phyloP scores from a whole-genome alignment of 2,888 invertebrate species.

The Drosophila engyochracea region DNA sequence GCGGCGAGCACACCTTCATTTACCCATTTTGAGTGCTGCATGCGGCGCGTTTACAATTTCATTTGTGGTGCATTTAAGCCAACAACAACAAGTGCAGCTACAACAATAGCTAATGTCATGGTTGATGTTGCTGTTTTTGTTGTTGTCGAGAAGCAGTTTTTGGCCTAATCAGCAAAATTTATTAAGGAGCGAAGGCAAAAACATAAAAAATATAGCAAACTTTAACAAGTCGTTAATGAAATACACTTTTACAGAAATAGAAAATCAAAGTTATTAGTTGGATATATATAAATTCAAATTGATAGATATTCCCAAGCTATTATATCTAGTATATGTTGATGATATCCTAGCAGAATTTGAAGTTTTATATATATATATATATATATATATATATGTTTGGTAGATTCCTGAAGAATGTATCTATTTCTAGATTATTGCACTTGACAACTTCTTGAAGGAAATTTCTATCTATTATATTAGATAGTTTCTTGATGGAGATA shows the following conservation, averaged over 20 bases:
- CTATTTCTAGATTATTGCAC: too few relatives aligned
- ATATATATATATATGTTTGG: neutral
- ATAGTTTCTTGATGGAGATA: neutral
- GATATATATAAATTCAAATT: too few relatives aligned
- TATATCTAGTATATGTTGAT: neutral
- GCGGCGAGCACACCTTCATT: neutral
- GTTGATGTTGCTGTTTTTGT: slow-evolving; percentile 5
- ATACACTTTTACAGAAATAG: neutral
- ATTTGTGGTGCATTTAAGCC: slow-evolving; percentile 40
- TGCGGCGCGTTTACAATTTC: slow-evolving; percentile 47
- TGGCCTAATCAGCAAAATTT: slow-evolving; percentile 43
- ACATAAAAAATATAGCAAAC: neutral
- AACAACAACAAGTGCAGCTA: slow-evolving; percentile 36
- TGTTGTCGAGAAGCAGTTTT: slow-evolving; percentile 25
- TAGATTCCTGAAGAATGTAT: neutral
- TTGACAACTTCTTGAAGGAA: too few relatives aligned
- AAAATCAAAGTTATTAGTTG: too few relatives aligned
- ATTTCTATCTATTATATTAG: neutral
- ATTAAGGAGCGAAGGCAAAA: slow-evolving; percentile 17
- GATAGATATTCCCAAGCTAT: neutral
- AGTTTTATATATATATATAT: too few relatives aligned
- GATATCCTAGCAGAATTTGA: neutral
- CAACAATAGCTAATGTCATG: slow-evolving; percentile 32
- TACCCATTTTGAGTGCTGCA: slow-evolving; percentile 15
- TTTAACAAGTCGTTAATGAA: neutral